Percentiles rank a stretch among this genome's conserved stretches.
Evolutionary conservation across 2,797 vertebrate species (phyloP).

Genomic region (Ibycter americanus): DNA sequence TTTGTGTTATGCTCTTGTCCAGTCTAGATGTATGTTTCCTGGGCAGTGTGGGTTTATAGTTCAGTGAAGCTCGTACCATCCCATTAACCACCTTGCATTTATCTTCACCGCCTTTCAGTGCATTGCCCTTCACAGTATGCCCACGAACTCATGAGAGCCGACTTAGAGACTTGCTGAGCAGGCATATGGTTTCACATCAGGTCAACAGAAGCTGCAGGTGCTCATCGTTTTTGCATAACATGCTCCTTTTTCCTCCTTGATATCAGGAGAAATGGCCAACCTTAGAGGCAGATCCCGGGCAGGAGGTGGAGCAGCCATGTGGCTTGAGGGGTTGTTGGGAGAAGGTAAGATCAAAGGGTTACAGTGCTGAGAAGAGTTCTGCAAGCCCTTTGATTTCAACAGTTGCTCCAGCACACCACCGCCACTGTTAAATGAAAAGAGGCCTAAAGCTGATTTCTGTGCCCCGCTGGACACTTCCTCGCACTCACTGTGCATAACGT

Average conservation of each 20-base stretch:
- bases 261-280: background rate
- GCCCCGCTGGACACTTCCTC: background rate
- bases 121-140: background rate
- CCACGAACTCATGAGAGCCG: background rate
- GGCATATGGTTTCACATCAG: background rate
- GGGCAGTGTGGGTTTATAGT: background rate
- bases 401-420: background rate
- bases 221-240: background rate
- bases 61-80: background rate
- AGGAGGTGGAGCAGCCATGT: background rate
- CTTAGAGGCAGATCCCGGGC: background rate
- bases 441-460: background rate
- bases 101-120: background rate
- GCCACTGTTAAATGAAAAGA: background rate
- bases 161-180: background rate
- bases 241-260: background rate
- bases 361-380: background rate
- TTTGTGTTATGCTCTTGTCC: background rate
- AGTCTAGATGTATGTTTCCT: background rate
- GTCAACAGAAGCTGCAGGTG: background rate
- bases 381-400: background rate
- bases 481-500: background rate
- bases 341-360: background rate
- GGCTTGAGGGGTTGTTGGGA: background rate
- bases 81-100: background rate